A percentile compares a stretch with the other conserved stretches of the same genome.
These are phyloP conservation scores for Mylabris phalerata DNA, from an alignment of 1,140 invertebrate species.

Conservation along the genomic window DNA sequence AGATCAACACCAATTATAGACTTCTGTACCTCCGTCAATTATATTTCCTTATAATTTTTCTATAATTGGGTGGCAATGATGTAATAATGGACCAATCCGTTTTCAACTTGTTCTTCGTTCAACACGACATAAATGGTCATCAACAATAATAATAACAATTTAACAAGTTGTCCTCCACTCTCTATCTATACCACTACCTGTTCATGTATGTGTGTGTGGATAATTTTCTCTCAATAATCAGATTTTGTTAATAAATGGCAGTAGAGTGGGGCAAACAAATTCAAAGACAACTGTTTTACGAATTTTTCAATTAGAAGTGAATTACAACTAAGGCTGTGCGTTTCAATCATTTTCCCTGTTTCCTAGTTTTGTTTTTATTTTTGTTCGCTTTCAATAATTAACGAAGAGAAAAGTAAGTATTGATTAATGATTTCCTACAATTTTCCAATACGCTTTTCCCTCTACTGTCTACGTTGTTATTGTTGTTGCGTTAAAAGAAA, in stretches of 20 bases:
- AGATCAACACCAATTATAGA: too few relatives aligned
- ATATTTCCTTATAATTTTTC: too few relatives aligned
- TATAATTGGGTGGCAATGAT: too few relatives aligned
- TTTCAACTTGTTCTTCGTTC: too few relatives aligned
- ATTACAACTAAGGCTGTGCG: not conserved
- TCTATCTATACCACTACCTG: conserved; percentile 1
- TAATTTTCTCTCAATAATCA: too few relatives aligned
- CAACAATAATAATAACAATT: not conserved
- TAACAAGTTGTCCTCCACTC: conserved; percentile 12
- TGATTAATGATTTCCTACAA: not conserved
- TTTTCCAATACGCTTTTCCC: not conserved
- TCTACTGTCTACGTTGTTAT: too few relatives aligned
- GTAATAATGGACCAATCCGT: too few relatives aligned
- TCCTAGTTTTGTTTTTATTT: not conserved
- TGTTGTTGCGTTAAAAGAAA: too few relatives aligned
- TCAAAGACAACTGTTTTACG: conserved; percentile 9
- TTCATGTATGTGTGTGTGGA: too few relatives aligned
- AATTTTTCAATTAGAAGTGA: conserved; percentile 5
- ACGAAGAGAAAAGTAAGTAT: not conserved
- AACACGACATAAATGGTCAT: conserved; percentile 10
- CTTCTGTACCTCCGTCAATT: too few relatives aligned
- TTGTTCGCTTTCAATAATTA: not conserved
- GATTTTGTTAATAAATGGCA: too few relatives aligned
- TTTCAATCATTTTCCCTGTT: not conserved
- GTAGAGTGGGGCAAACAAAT: conserved; percentile 1